phyloP scores from a whole-genome alignment of 2,888 invertebrate genomes.

The Microplitis deprimator region DNA sequence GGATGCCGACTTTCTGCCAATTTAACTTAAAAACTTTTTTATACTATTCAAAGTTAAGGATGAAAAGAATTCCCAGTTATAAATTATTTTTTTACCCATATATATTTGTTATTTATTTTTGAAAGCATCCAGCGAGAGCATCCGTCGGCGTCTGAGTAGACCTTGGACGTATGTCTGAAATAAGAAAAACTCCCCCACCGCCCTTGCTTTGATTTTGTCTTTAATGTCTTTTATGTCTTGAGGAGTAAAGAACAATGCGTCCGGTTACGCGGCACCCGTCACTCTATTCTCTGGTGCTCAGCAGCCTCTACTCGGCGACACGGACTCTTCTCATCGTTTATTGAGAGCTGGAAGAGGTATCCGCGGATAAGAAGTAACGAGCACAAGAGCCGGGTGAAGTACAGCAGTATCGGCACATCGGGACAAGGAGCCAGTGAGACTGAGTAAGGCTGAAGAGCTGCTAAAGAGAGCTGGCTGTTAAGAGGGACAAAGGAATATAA shows the following conservation, averaged over 20 bases:
- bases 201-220: background rate
- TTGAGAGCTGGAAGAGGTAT: constrained; percentile 29
- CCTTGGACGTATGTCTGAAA: too few relatives aligned
- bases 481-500: constrained; percentile 20
- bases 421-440: constrained; percentile 19
- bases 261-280: background rate
- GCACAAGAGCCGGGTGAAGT: constrained; percentile 35
- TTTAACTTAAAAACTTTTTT: constrained; percentile 6
- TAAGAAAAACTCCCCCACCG: background rate
- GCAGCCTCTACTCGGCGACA: constrained; percentile 15
- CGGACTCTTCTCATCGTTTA: background rate
- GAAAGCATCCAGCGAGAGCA: background rate
- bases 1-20: constrained; percentile 2
- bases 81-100: background rate
- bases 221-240: background rate
- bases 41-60: background rate
- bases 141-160: background rate
- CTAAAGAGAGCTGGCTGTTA: background rate
- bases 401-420: constrained; percentile 44
- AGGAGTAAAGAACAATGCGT: background rate
- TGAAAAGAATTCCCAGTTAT: background rate
- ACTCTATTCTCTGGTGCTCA: constrained; percentile 2
- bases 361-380: constrained; percentile 44
- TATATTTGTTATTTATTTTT: too few relatives aligned
- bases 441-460: background rate